Evolutionary conservation across 2,113 vertebrate genomes (phyloP), one percentile per base, ranked within the genome.

Genomic region (Dicaeum eximium): DNA sequence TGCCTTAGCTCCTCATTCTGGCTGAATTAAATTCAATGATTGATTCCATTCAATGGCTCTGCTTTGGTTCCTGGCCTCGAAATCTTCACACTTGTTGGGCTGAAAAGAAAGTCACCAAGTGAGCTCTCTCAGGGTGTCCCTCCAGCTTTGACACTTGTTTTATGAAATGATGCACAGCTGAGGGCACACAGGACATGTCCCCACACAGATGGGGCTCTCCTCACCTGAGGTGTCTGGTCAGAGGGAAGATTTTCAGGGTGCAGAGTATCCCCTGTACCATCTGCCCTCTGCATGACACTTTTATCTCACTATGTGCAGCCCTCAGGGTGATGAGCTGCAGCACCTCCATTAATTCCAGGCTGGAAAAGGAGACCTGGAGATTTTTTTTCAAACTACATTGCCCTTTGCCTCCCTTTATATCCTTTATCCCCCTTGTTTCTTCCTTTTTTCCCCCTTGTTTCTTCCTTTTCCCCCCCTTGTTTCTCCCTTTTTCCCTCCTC

Each of bases 121-220:
- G 57, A 62, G n/a, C 44, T 83, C 53, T 31, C 37, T 37, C 45
- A 7, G 25, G 35, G 37, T 11, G 20, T 78, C 47, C 61, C 30
- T 53, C 22, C 45, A 31, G 38, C 62, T 82, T 57, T 82, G 60
- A 54, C 19, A 18, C 66, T 42, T 11, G 17, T 37, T 57, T 25
- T 22, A 11, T 48, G 44, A 15, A 51, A 17, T 4, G 0, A 28
- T 9, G 47, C 38, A 28, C 54, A 44, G 70, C 48, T 57, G 57
- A 47, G 24, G 2, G 4, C 35, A 23, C 47, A 13, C 9, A 1
- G 35, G 20, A 2, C 9, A 11, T 0, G 0, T 56, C 47, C 67
- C 37, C 2, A 0, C 6, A 3, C 1, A 13, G 71, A 7, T 25
- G 54, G 35, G 40, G 22, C 23, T 31, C 57, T 74, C 33, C 50